Base-by-base conservation (phyloP, 2,797 vertebrate species). In the Pampus argenteus region DNA sequence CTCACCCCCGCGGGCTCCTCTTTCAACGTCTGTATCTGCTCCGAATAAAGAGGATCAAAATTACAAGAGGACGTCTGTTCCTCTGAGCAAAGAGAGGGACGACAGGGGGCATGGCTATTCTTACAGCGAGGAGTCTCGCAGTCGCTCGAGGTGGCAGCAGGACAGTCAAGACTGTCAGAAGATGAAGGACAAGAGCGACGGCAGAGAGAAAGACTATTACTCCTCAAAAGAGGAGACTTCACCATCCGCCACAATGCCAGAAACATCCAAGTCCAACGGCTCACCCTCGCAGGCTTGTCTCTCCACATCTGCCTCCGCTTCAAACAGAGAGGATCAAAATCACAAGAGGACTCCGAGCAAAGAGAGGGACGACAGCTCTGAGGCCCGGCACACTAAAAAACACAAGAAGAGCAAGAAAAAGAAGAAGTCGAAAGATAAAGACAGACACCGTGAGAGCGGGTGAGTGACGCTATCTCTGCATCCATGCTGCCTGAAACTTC, bases 321-420 rank as follows among this genome's bases (percentile, higher is more conserved):
- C 63, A 5, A 66, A 78, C 42, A 79, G 69, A 18, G 79, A 91
- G 5, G 88, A 89, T 1, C 0, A 58, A 0, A 94, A 78, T 66
- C 54, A 93, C 36, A 94, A 77, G 81, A 94, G 89, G 74, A 71
- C 34, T n/a, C 22, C 5, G n/a, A 82, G 67, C 49, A 87, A 77
- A n/a, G 93, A 92, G 31, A 71, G 71, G 11, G 83, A 87, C 0
- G 81, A 70, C 11, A 66, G 86, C 44, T 65, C 76, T 0, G 94
- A 94, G 22, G 92, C 92, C 31, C 88, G 83, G 28, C 90, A 74
- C 78, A 87, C 31, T 2, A 96, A 94, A 83, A 98, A 96, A 92
- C 94, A 94, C 77, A 98, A 97, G 79, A 98, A 97, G 71, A 95
- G 95, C 52, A 99, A 98, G 94, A 98, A 98, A 87, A 98, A 96